A percentile compares a stretch with the other conserved stretches of the same genome.
phyloP scores from a whole-genome alignment of 2,888 invertebrate genomes.

The Scaptomyza cyrtandrae region DNA sequence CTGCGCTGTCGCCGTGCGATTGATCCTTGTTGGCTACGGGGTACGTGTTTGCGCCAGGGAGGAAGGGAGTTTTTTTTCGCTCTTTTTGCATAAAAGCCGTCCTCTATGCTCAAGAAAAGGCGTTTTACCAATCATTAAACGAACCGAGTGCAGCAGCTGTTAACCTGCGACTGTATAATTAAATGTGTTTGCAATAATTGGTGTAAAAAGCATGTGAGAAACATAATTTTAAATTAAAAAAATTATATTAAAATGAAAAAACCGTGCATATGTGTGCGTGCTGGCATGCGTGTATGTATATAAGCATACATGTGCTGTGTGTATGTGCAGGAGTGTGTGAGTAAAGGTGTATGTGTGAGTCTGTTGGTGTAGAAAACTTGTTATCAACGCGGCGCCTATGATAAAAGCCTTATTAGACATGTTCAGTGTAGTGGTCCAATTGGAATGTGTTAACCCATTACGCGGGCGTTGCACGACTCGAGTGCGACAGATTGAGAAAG shows the following conservation, averaged over 20 bases:
- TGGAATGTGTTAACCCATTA: conserved; percentile 52
- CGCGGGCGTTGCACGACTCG: conserved; percentile 24
- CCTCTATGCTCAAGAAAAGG: conserved; percentile 61
- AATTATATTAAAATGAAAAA: conserved; percentile 68
- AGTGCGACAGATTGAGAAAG: conserved; percentile 1
- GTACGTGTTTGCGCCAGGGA: conserved; percentile 60
- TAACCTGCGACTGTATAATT: conserved; percentile 38
- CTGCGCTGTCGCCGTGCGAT: conserved; percentile 72
- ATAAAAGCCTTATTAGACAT: conserved; percentile 75
- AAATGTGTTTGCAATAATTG: conserved; percentile 46
- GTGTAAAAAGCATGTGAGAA: conserved; percentile 47
- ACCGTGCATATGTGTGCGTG: conserved; percentile 57
- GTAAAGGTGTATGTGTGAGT: conserved; percentile 37
- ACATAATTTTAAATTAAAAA: conserved; percentile 53
- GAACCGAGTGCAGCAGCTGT: conserved; percentile 58
- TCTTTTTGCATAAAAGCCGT: conserved; percentile 76
- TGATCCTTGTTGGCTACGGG: conserved; percentile 71
- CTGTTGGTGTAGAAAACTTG: conserved; percentile 72
- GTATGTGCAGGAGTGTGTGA: conserved; percentile 29
- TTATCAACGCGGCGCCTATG: conserved; percentile 79
- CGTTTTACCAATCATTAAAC: conserved; percentile 47
- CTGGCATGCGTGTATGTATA: conserved; percentile 58
- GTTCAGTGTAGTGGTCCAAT: conserved; percentile 62
- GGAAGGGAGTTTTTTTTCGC: conserved; percentile 57
- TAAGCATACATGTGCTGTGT: conserved; percentile 33